Percentiles rank a stretch among this genome's conserved stretches.
These are phyloP conservation scores for Corythornis madagascariensis DNA, from an alignment of 2,113 vertebrate species.

Conservation along the genomic window DNA sequence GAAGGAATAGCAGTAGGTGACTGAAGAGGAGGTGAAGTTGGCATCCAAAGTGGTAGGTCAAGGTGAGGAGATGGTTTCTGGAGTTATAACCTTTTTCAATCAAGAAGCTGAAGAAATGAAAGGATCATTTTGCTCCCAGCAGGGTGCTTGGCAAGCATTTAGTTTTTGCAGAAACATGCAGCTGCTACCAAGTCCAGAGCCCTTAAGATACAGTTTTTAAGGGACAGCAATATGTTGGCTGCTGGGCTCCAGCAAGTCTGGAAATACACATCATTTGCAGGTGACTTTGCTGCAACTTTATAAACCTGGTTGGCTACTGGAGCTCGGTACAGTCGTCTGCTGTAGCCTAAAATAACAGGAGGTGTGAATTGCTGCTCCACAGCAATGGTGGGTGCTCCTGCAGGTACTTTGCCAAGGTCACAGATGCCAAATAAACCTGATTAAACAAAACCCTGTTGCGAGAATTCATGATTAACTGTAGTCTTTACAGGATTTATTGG, in stretches of 20 bases:
- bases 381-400: neutral
- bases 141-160: neutral
- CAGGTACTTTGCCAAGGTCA: constrained; percentile 60
- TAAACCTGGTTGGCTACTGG: neutral
- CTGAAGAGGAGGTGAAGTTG: neutral
- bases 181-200: neutral
- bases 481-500: constrained; percentile 43
- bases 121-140: neutral
- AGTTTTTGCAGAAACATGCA: neutral
- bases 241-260: neutral
- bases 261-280: neutral
- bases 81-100: neutral
- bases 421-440: constrained; percentile 47
- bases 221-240: neutral
- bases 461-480: constrained; percentile 49
- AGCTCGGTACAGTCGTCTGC: fast-evolving
- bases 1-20: neutral
- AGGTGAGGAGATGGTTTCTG: neutral
- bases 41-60: neutral
- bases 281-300: constrained; percentile 19
- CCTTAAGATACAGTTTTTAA: neutral
- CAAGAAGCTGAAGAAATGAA: neutral
- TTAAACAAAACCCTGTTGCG: constrained; percentile 38
- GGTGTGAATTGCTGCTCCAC: constrained; percentile 10
- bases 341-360: constrained; percentile 19